phyloP scores from a whole-genome alignment of 2,113 vertebrate genomes.

The Dicaeum eximium region DNA sequence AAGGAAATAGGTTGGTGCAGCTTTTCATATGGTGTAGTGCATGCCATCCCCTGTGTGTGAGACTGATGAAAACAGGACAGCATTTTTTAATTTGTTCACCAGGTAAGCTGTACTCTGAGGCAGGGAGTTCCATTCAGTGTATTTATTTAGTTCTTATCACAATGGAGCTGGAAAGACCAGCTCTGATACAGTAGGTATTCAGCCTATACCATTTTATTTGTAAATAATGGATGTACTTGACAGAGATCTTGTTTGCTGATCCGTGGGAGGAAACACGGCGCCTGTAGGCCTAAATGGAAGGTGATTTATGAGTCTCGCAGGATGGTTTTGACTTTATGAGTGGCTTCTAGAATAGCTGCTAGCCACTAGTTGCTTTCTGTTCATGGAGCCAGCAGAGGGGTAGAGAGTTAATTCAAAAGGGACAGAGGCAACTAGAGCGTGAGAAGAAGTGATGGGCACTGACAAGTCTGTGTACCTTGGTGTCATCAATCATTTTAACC shows the following conservation, averaged over 20 bases:
- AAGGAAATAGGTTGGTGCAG: neutral
- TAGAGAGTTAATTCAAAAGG: neutral
- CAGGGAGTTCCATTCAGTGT: neutral
- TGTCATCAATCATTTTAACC: neutral
- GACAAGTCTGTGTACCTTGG: neutral
- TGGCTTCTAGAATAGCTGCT: neutral
- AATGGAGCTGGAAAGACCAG: neutral
- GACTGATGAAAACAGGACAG: neutral
- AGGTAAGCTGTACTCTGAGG: neutral
- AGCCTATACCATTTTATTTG: neutral
- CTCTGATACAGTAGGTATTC: neutral
- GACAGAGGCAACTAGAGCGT: neutral
- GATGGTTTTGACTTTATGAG: neutral
- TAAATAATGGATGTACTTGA: neutral
- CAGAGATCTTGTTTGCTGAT: neutral
- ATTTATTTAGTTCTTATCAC: neutral
- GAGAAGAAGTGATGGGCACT: neutral
- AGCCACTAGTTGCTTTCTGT: neutral
- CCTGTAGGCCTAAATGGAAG: neutral
- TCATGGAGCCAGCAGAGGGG: neutral
- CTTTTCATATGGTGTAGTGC: neutral
- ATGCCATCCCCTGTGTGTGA: neutral
- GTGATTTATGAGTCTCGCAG: neutral
- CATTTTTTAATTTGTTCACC: neutral
- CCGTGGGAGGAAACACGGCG: neutral